Base-by-base conservation (phyloP, 35 echinoderm and acorn worm species). In the Hemicentrotus pulcherrimus region DNA sequence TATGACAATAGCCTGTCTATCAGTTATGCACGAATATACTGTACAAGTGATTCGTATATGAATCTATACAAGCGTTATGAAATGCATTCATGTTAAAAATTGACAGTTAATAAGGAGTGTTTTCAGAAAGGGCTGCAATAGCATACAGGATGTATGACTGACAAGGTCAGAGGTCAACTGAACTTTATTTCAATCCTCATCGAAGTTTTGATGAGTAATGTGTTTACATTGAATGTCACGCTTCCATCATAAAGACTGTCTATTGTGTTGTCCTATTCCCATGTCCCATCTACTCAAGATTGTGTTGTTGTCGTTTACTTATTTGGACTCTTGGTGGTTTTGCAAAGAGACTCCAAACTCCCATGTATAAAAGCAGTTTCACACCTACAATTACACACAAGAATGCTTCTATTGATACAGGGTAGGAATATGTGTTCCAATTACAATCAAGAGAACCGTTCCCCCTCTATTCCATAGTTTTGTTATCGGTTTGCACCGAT, bases 141-240 rank as follows among this genome's bases (percentile, higher is more conserved):
- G 12, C 10, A 55, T 55, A 55, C 50, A 55, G 50, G 50, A 12
- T 15, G 50, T 15, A 55, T 13, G 50, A 55, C 50, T 55, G 10
- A 28, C 24, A 28, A 71, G 61, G 61, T 71, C 61, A 78, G 19
- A 5, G 65, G 65, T 78, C 19, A 78, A 6, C 15, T 78, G 65
- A 78, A 78, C 65, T 78, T 78, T 15, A 7, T 70, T 78, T 78
- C 22, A 78, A 78, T 22, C 6, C 65, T 28, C 65, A n/a, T 78
- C 22, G 22, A 22, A 24, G 61, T 70, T 55, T 78, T 78, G 65
- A 78, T 78, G 65, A 78, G 65, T 78, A 78, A 78, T 14, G 16
- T 70, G 61, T 78, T 78, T 78, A 78, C 65, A 78, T 28, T 78
- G 65, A 78, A 78, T 78, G 65, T 78, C 65, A 78, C 65, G 24